phyloP scores from a whole-genome alignment of 2,113 vertebrate species.

The Danionella cerebrum region DNA sequence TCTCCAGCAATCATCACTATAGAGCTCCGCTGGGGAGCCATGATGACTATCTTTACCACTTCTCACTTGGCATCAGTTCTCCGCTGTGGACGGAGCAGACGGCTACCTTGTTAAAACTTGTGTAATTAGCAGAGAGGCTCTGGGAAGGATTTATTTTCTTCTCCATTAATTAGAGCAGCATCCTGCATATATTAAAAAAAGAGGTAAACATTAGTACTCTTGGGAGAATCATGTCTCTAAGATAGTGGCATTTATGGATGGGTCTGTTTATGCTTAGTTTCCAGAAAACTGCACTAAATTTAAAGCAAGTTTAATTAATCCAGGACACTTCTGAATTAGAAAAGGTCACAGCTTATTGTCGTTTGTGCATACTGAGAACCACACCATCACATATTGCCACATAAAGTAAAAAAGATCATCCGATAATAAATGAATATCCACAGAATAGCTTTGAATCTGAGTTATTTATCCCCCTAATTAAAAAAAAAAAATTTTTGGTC shows the following conservation, averaged over 20 bases:
- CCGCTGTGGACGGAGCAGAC: conserved; percentile 52
- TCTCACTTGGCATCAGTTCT: conserved; percentile 54
- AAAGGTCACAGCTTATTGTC: too few species aligned
- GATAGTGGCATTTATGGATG: conserved; percentile 39
- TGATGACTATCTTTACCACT: conserved; percentile 21
- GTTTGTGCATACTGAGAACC: too few species aligned
- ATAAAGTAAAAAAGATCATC: too few species aligned
- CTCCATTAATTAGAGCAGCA: conserved; percentile 62
- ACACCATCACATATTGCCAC: too few species aligned
- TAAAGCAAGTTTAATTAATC: too few species aligned
- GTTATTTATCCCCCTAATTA: too few species aligned
- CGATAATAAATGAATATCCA: too few species aligned
- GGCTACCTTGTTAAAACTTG: conserved; percentile 55
- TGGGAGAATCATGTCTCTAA: conserved; percentile 50
- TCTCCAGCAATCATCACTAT: conserved; percentile 22
- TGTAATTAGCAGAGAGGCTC: conserved; percentile 57
- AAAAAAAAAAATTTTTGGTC: too few species aligned
- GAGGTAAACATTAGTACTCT: conserved; percentile 57
- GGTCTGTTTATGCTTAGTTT: too few species aligned
- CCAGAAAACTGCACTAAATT: too few species aligned
- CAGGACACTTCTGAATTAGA: too few species aligned
- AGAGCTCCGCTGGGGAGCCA: conserved; percentile 36
- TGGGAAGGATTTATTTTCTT: conserved; percentile 52
- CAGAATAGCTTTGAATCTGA: too few species aligned
- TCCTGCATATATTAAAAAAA: conserved; percentile 65